Conservation (phyloP, 2,888 invertebrate genomes). For the Torymus auratus region DNA sequence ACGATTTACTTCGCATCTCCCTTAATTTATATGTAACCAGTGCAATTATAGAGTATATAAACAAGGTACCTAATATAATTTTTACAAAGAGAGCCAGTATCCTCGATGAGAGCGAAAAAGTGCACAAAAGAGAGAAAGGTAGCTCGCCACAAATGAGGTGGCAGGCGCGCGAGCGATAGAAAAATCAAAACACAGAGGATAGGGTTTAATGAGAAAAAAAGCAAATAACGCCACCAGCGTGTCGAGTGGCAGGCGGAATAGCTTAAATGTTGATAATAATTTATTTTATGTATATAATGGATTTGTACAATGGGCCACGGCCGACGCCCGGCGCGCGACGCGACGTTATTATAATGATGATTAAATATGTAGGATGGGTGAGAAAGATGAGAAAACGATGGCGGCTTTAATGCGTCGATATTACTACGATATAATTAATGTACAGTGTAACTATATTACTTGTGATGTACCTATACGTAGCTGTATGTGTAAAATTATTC, state of each 20-base stretch:
- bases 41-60: constrained; percentile 72
- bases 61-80: constrained; percentile 76
- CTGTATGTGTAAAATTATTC: constrained; percentile 69
- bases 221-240: constrained; percentile 53
- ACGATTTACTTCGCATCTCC: constrained; percentile 60
- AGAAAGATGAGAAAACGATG: constrained; percentile 21
- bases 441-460: constrained; percentile 77
- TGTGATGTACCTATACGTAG: constrained; percentile 76
- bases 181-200: constrained; percentile 40
- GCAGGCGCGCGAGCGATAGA: constrained; percentile 39
- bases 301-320: constrained; percentile 72
- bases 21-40: constrained; percentile 70
- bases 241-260: constrained; percentile 67
- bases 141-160: constrained; percentile 56
- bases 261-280: constrained; percentile 76
- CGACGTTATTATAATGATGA: constrained; percentile 50
- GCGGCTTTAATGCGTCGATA: constrained; percentile 65
- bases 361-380: constrained; percentile 26
- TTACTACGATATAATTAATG: constrained; percentile 68
- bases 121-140: constrained; percentile 59
- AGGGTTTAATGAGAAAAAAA: constrained; percentile 33
- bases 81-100: constrained; percentile 76
- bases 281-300: constrained; percentile 76
- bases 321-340: constrained; percentile 62
- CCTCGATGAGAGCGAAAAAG: constrained; percentile 62